These are phyloP conservation scores for Tipula unca DNA, from an alignment of 2,888 invertebrate species.

Conservation along the genomic window DNA sequence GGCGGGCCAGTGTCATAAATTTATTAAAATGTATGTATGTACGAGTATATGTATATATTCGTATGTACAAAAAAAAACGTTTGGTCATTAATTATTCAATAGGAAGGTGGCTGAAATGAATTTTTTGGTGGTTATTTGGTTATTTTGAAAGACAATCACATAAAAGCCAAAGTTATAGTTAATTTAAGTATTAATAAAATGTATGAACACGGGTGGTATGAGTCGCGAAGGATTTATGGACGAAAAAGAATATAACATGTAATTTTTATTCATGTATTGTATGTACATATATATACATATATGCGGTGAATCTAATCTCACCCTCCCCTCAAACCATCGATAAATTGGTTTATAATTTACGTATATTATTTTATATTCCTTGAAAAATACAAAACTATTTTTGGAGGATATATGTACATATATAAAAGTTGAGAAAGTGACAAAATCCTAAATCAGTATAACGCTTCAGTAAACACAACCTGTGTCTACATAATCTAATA, in stretches of 20 bases:
- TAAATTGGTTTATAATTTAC: background rate
- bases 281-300: background rate
- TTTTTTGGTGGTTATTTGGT: background rate
- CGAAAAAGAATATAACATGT: background rate
- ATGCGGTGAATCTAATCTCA: background rate
- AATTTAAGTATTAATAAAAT: background rate
- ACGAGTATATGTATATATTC: background rate
- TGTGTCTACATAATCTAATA: background rate
- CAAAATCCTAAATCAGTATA: background rate
- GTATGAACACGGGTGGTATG: background rate
- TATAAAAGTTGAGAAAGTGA: background rate
- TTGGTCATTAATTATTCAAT: slow-evolving; percentile 8
- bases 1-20: background rate
- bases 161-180: slow-evolving; percentile 8
- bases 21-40: background rate
- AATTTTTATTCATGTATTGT: background rate
- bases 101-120: background rate
- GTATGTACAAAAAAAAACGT: background rate
- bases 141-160: slow-evolving; percentile 8
- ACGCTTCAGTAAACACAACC: background rate
- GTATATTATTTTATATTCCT: background rate
- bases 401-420: background rate
- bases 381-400: background rate
- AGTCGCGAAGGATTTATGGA: background rate
- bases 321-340: background rate